Percentiles rank a stretch among this genome's conserved stretches.
phyloP scores from a whole-genome alignment of 1,140 invertebrate genomes.

The Megalonaias nervosa region DNA sequence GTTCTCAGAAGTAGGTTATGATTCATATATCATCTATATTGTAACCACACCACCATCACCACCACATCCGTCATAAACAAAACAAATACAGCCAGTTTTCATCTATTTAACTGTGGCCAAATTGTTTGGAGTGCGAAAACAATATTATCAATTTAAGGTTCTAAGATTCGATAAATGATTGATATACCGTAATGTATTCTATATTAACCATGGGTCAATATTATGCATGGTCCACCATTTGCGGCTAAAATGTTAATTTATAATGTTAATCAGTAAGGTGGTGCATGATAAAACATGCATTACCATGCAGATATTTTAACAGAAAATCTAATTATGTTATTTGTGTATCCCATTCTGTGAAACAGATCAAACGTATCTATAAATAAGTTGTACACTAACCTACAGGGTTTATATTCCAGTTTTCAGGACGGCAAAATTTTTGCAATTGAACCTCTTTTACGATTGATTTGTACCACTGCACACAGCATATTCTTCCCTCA shows the following conservation, averaged over 20 bases:
- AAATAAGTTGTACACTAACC: slow-evolving; percentile 15
- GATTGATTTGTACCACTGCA: slow-evolving; percentile 18
- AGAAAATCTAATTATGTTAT: not conserved
- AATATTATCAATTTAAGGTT: too few relatives aligned
- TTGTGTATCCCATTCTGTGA: not conserved
- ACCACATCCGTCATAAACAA: too few relatives aligned
- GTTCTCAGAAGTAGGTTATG: too few relatives aligned
- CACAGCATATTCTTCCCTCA: slow-evolving; percentile 22
- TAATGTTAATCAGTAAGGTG: not conserved
- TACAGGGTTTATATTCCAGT: slow-evolving; percentile 14
- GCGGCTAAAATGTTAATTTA: not conserved
- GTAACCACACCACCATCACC: too few relatives aligned
- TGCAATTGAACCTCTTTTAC: not conserved
- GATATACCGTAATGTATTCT: too few relatives aligned
- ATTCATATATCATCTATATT: too few relatives aligned
- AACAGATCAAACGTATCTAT: not conserved
- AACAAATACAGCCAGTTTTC: too few relatives aligned
- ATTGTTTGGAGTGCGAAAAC: too few relatives aligned
- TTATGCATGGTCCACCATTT: not conserved
- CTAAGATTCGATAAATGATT: too few relatives aligned
- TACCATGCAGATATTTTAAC: too few relatives aligned
- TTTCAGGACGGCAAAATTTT: slow-evolving; percentile 12
- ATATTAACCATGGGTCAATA: too few relatives aligned
- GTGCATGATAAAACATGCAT: not conserved
- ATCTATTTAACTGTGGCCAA: too few relatives aligned